Evolutionary conservation across 2,888 invertebrate species (phyloP).

Genomic region (Abscondita cerata): DNA sequence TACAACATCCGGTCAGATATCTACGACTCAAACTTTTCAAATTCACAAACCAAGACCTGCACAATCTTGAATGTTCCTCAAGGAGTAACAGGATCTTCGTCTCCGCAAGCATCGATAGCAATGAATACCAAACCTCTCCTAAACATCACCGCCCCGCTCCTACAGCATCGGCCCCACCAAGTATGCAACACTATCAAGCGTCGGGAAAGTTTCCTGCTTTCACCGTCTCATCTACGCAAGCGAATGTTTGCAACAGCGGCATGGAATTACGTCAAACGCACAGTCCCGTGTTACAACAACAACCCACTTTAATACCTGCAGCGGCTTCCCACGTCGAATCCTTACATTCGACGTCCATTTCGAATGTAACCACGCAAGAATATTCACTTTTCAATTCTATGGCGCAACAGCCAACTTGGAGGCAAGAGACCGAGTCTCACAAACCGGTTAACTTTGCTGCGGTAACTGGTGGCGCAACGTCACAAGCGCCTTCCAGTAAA

Average conservation of each 20-base stretch:
- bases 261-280: conserved; percentile 36
- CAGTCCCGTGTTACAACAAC: conserved; percentile 34
- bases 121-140: conserved; percentile 50
- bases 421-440: conserved; percentile 63
- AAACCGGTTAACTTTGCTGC: conserved; percentile 76
- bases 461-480: conserved; percentile 66
- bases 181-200: conserved; percentile 55
- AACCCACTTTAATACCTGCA: conserved; percentile 47
- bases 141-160: conserved; percentile 53
- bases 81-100: conserved; percentile 47
- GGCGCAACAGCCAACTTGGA: conserved; percentile 70
- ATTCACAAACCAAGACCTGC: conserved; percentile 31
- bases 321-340: conserved; percentile 19
- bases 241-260: conserved; percentile 14
- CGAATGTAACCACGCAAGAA: conserved; percentile 66
- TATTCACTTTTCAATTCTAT: conserved; percentile 90
- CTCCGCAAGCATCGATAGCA: conserved; percentile 41
- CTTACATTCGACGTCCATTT: conserved; percentile 45
- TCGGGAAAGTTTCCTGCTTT: conserved; percentile 43
- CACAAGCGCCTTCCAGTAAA: conserved; percentile 55
- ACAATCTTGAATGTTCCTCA: conserved; percentile 37
- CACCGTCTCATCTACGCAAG: conserved; percentile 20
- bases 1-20: conserved; percentile 48
- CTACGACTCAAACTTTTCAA: conserved; percentile 37
- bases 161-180: conserved; percentile 57